These are phyloP conservation scores for Cyclopterus lumpus DNA, from an alignment of 2,797 vertebrate species.

Conservation along the genomic window DNA sequence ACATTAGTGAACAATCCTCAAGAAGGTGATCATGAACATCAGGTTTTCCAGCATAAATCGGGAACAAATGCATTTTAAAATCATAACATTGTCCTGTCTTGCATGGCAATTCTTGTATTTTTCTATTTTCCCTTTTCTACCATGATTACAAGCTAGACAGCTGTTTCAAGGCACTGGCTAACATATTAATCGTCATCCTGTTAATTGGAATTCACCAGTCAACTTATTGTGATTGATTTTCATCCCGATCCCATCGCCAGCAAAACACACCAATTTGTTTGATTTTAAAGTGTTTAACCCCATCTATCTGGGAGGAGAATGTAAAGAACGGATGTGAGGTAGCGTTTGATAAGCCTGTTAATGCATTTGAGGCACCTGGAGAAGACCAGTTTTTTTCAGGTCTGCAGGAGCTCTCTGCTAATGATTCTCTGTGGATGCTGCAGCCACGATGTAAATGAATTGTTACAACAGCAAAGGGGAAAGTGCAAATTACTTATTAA, in stretches of 20 bases:
- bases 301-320: conserved; percentile 35
- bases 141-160: background rate
- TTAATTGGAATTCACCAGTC: background rate
- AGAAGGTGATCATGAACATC: background rate
- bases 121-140: background rate
- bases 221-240: background rate
- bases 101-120: background rate
- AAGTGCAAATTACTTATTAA: background rate
- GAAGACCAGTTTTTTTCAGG: background rate
- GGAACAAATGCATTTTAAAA: background rate
- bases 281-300: conserved; percentile 24
- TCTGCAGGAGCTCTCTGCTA: no score
- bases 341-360: conserved; percentile 23
- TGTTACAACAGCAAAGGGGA: background rate
- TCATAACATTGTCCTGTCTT: background rate
- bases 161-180: background rate
- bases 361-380: conserved; percentile 38
- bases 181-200: background rate
- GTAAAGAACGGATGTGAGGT: conserved; percentile 20
- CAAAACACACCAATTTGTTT: background rate
- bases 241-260: background rate
- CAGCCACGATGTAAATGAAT: conserved; percentile 10
- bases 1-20: background rate
- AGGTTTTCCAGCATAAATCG: background rate
- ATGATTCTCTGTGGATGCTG: background rate